Base-by-base conservation (phyloP, 2,888 invertebrate genomes). In the Autographa pulchrina region DNA sequence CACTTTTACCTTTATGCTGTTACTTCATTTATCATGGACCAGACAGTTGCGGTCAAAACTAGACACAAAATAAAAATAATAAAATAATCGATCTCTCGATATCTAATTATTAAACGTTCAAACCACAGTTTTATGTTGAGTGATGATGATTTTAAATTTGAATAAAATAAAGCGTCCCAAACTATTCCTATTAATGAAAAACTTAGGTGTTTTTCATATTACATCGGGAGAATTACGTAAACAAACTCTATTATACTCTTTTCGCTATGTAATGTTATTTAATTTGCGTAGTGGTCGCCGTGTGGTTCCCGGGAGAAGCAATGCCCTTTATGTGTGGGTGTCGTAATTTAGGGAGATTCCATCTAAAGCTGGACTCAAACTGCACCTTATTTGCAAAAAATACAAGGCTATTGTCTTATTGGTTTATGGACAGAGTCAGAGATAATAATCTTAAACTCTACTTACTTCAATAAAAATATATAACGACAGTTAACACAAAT, bases 1-100 rank as follows among this genome's bases (percentile, higher is more conserved):
- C 60, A 69, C 81, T 75, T 71, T 78, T 80, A 70, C 63, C 52
- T 74, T 72, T 41, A 38, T 7, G 52, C 14, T n/a, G 2, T 48
- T 18, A 54, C 20, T 54, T 25, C 25, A 56, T 56, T 56, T 48
- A 48, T 48, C 48, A 48, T 48, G 48, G 48, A n/a, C 48, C 6
- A n/a, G 48, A 48, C n/a, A 48, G 48, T n/a, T 48, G n/a, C n/a
- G 48, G 8, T 48, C 48, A 48, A 48, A n/a, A n/a, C 8, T 0
- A n/a, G 0, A 1, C n/a, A n/a, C n/a, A n/a, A n/a, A n/a, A n/a
- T n/a, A n/a, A n/a, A 4, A 48, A 48, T 16, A 1, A 48, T 5
- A 3, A 16, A 48, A 48, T 5, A 0, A 5, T 35, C 35, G 6
- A 35, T 9, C 35, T 35, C 35, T 35, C 35, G 5, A 35, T 35